Evolutionary conservation across 1,140 invertebrate genomes (phyloP).

Genomic region (Globodera rostochiensis): DNA sequence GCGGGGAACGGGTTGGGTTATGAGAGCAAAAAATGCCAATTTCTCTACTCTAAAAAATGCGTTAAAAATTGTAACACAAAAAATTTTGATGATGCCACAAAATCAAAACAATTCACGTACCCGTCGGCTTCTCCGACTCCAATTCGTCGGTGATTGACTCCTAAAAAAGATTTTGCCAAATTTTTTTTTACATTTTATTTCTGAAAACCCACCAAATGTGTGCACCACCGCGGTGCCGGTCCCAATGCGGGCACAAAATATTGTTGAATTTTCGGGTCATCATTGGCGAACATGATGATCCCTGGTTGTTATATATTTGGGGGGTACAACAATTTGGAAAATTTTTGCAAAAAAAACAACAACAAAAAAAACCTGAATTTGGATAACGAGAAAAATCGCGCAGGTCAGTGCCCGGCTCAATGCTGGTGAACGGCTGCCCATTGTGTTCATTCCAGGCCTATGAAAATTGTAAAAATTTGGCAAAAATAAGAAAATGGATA

Average conservation of each 20-base stretch:
- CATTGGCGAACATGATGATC: constrained; percentile 89
- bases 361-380: constrained; percentile 72
- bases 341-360: not conserved
- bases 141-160: constrained; percentile 96
- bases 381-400: constrained; percentile 89
- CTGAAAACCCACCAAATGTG: constrained; percentile 74
- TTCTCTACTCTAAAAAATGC: too few relatives aligned
- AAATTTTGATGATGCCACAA: too few relatives aligned
- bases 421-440: constrained; percentile 88
- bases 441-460: constrained; percentile 87
- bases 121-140: constrained; percentile 74
- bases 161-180: not conserved
- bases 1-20: too few relatives aligned
- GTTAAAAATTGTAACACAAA: too few relatives aligned
- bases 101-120: not conserved
- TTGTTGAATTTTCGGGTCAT: constrained; percentile 87
- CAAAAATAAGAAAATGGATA: too few relatives aligned
- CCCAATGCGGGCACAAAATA: constrained; percentile 93
- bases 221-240: constrained; percentile 94
- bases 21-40: too few relatives aligned
- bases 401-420: constrained; percentile 79
- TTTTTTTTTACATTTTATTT: not conserved
- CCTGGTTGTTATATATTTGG: constrained; percentile 66
- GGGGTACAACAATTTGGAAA: not conserved
- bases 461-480: not conserved